These are phyloP conservation scores for Cyprinodon variegatus DNA, from an alignment of 2,113 vertebrate species.

Conservation along the genomic window DNA sequence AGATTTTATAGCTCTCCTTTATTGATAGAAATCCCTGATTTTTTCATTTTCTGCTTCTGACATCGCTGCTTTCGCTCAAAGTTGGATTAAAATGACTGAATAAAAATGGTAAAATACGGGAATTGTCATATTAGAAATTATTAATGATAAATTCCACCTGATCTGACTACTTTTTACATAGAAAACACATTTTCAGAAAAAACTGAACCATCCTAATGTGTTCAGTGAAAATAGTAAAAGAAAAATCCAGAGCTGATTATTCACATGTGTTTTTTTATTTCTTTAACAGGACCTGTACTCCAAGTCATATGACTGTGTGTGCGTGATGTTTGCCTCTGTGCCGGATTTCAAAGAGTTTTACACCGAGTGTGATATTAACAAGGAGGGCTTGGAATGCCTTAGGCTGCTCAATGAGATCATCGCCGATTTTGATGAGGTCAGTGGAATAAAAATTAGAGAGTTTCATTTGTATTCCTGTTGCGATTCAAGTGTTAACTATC, in stretches of 20 bases:
- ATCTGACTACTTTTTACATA: no score
- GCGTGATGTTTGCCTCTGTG: constrained; percentile 97
- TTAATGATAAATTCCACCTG: no score
- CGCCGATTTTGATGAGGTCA: constrained; percentile 97
- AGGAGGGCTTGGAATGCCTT: constrained; percentile 97
- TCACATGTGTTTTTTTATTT: not conserved
- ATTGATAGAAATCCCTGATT: not conserved
- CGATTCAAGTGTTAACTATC: not conserved
- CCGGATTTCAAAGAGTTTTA: constrained; percentile 99
- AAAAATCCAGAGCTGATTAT: not conserved
- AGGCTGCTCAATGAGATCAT: constrained; percentile 97
- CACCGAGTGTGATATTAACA: constrained; percentile 98
- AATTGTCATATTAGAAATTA: no score
- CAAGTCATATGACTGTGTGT: constrained; percentile 97
- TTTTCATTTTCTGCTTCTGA: not conserved
- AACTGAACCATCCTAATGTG: not conserved
- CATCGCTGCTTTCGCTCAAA: no score
- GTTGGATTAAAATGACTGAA: no score
- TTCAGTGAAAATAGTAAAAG: not conserved
- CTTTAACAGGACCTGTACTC: constrained; percentile 92
- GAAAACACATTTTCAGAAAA: no score
- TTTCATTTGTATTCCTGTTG: not conserved
- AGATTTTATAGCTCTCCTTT: not conserved
- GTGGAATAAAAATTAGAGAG: constrained; percentile 13
- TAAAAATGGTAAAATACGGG: no score